Conservation (phyloP, 2,797 vertebrate species). For the Gymnoscopelus microlampas region DNA sequence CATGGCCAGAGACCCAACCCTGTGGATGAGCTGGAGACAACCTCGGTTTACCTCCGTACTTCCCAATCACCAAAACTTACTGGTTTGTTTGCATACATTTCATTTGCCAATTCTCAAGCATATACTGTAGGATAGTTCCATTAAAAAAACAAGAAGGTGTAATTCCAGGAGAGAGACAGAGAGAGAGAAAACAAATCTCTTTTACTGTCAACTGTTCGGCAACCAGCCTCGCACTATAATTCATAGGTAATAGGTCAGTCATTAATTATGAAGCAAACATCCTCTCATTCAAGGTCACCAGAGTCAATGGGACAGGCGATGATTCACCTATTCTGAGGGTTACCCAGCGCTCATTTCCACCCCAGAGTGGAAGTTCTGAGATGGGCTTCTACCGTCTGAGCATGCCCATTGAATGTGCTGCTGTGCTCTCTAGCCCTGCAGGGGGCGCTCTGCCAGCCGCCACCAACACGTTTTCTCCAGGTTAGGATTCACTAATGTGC, state of each 20-base stretch:
- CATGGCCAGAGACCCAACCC: constrained; percentile 88
- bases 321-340: constrained; percentile 89
- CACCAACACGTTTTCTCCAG: constrained; percentile 79
- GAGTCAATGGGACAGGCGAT: constrained; percentile 85
- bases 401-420: constrained; percentile 91
- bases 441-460: constrained; percentile 79
- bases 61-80: constrained; percentile 84
- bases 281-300: constrained; percentile 81
- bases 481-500: constrained; percentile 17
- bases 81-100: constrained; percentile 75
- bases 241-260: constrained; percentile 16
- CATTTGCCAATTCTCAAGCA: background rate
- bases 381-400: constrained; percentile 93
- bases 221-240: background rate
- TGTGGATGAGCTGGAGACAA: constrained; percentile 93
- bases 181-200: too few relatives aligned
- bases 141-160: background rate
- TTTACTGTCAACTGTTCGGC: too few relatives aligned
- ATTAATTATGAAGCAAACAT: constrained; percentile 32
- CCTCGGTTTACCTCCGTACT: constrained; percentile 89
- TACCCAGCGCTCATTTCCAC: constrained; percentile 85
- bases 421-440: constrained; percentile 82
- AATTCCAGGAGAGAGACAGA: too few relatives aligned
- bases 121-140: background rate
- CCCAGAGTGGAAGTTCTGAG: constrained; percentile 83